Percentiles rank a stretch among this genome's conserved stretches.
Evolutionary conservation across 2,888 invertebrate species (phyloP).

Genomic region (Pyrochroa serraticornis): DNA sequence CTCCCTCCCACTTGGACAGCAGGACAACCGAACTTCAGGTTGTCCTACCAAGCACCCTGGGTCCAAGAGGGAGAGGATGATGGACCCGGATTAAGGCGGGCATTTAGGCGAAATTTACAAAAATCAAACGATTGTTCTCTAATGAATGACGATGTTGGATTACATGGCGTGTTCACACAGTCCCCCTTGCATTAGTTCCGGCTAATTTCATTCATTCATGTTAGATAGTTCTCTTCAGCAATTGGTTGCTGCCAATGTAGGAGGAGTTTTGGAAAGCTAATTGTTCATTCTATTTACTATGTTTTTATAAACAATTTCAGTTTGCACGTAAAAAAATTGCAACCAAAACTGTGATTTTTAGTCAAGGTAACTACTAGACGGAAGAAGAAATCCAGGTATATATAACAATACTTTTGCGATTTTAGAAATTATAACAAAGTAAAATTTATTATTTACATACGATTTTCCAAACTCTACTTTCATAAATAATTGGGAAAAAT

Average conservation of each 20-base stretch:
- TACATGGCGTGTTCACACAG: background rate
- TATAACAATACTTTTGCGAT: no score
- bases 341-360: no score
- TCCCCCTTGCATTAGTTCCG: conserved; percentile 10
- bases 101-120: background rate
- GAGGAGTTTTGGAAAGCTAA: conserved; percentile 15
- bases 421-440: no score
- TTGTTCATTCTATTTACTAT: background rate
- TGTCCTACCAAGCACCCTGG: conserved; percentile 26
- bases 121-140: background rate
- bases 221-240: conserved; percentile 3
- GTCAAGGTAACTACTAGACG: no score
- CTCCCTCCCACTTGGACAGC: conserved; percentile 28
- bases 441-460: no score
- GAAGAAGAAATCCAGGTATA: no score
- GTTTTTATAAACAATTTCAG: no score
- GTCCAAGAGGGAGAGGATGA: conserved; percentile 22
- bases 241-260: conserved; percentile 14
- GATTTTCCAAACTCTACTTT: no score
- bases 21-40: conserved; percentile 15
- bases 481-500: no score
- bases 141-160: background rate
- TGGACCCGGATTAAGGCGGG: conserved; percentile 21
- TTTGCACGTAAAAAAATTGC: no score
- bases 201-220: conserved; percentile 20